Base-by-base conservation (phyloP, 2,797 vertebrate species). In the Lagocephalus sceleratus region DNA sequence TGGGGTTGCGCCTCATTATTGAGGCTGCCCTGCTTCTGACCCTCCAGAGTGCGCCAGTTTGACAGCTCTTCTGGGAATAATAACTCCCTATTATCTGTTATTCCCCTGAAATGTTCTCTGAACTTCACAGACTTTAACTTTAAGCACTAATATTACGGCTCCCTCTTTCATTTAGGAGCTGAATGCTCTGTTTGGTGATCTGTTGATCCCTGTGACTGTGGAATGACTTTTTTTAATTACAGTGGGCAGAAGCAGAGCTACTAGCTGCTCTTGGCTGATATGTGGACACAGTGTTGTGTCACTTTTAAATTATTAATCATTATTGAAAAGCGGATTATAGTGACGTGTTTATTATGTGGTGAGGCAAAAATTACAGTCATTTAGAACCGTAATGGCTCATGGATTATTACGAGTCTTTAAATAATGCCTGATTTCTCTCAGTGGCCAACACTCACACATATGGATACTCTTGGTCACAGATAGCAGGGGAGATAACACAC, bases 1-100 rank as follows among this genome's bases (percentile, higher is more conserved):
- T 63, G 56, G 53, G 68, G 70, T 71, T 63, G 53, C 65, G 67
- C 58, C 45, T 81, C 69, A 55, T 71, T 81, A 83, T 73, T 48
- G 59, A 79, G 68, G 35, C 71, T 70, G 77, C 73, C 63, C 77
- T 61, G 67, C 12, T 71, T 79, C 60, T 83, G 73, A 80, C 75
- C 42, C 81, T 67, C n/a, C 12, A 53, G 42, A 71, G 29, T 68
- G 74, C 58, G 52, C 56, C 23, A 29, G 22, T 66, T 73, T 66
- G 61, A 67, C 51, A 7, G 25, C 58, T 73, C 49, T 54, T 64
- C 21, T 53, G 43, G 65, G 66, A 78, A 79, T 72, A 75, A 75
- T 53, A 76, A 81, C 78, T 81, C 82, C 78, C 71, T 82, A 23
- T 57, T 60, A 54, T 68, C 74, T 68, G 11, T 35, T 10, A 35